Conservation (phyloP, 2,888 invertebrate species). For the Tenthredo mesomela region DNA sequence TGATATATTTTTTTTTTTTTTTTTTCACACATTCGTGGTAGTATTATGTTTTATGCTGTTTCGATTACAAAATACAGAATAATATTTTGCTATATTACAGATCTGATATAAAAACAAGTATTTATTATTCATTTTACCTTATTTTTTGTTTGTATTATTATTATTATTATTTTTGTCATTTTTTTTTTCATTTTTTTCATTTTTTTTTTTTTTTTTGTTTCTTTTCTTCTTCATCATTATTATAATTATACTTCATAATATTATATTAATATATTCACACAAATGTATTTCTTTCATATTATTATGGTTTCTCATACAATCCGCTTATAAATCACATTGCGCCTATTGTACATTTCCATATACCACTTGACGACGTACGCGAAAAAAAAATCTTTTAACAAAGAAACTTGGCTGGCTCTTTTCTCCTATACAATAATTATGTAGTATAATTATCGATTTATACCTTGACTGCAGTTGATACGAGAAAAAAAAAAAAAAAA, state of each 20-base stretch:
- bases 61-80: conserved; percentile 76
- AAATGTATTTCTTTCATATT: conserved; percentile 65
- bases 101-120: conserved; percentile 77
- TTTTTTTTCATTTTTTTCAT: conserved; percentile 51
- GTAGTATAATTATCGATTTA: background rate
- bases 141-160: conserved; percentile 71
- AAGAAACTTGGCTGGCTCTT: conserved; percentile 61
- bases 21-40: conserved; percentile 44
- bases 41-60: conserved; percentile 59
- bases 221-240: background rate
- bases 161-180: conserved; percentile 59
- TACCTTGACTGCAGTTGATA: background rate
- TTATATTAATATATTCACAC: conserved; percentile 74
- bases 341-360: conserved; percentile 74
- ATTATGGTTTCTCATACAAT: conserved; percentile 31
- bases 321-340: conserved; percentile 70
- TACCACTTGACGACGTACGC: conserved; percentile 55
- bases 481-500: background rate
- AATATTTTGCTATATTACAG: conserved; percentile 77
- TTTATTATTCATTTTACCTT: conserved; percentile 72
- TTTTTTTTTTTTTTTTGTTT: conserved; percentile 62
- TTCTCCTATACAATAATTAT: background rate
- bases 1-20: conserved; percentile 34
- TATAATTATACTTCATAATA: conserved; percentile 66
- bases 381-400: conserved; percentile 68